phyloP scores from a whole-genome alignment of 2,888 invertebrate genomes.

The Caenorhabditis sp. region DNA sequence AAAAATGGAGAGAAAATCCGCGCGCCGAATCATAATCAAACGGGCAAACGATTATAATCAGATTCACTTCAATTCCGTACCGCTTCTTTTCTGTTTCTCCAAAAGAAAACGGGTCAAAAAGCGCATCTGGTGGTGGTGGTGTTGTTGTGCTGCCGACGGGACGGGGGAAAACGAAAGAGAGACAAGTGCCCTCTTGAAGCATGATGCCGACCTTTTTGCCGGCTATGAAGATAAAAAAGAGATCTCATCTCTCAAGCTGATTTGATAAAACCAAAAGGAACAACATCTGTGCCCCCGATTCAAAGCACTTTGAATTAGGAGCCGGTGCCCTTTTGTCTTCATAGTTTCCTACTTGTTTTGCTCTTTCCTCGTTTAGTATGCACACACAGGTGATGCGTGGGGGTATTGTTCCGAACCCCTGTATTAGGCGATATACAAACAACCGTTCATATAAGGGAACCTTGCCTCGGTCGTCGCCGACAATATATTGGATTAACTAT shows the following conservation, averaged over 20 bases:
- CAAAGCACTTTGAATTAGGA: neutral
- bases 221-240: too few species aligned
- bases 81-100: conserved; percentile 31
- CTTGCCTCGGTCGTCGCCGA: conserved; percentile 16
- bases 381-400: conserved; percentile 65
- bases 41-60: conserved; percentile 56
- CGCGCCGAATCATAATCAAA: conserved; percentile 57
- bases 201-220: conserved; percentile 13
- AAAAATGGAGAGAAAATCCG: too few species aligned
- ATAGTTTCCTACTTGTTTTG: conserved; percentile 49
- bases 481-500: conserved; percentile 63
- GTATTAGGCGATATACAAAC: conserved; percentile 66
- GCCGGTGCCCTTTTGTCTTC: conserved; percentile 6
- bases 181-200: conserved; percentile 52
- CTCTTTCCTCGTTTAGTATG: conserved; percentile 55
- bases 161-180: too few species aligned
- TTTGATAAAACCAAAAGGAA: conserved; percentile 30
- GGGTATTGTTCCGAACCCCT: conserved; percentile 59
- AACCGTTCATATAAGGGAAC: conserved; percentile 50
- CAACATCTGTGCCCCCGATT: conserved; percentile 12
- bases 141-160: conserved; percentile 35
- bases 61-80: conserved; percentile 31
- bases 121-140: conserved; percentile 50
- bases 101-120: conserved; percentile 57
- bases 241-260: neutral